A percentile compares a stretch with the other conserved stretches of the same genome.
Evolutionary conservation across 2,113 vertebrate genomes (phyloP).

Genomic region (Notarius lentiginosus): DNA sequence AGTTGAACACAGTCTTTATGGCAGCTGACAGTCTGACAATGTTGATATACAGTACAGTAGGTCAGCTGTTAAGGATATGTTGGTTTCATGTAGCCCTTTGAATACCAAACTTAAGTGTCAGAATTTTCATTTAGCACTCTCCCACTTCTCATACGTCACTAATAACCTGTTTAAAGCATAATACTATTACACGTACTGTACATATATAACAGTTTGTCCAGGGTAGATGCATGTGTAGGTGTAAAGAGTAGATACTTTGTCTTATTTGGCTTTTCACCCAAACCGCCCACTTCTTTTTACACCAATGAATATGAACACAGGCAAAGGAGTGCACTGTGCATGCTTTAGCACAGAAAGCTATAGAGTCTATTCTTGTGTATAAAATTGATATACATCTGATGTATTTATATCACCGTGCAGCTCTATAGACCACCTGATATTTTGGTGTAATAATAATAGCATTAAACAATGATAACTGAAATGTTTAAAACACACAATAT

Average conservation of each 20-base stretch:
- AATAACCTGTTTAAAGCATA: neutral
- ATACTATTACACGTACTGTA: neutral
- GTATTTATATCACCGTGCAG: neutral
- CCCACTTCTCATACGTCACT: neutral
- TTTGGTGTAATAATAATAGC: neutral
- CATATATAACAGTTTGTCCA: neutral
- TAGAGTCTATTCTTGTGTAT: neutral
- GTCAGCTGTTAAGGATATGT: neutral
- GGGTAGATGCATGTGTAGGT: constrained; percentile 1
- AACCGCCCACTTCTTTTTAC: constrained; percentile 11
- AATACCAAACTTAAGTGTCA: neutral
- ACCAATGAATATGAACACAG: neutral
- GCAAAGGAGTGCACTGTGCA: neutral
- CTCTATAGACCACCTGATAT: neutral
- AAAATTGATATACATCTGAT: neutral
- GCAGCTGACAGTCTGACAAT: neutral
- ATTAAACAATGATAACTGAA: neutral
- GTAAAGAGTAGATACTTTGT: constrained; percentile 7
- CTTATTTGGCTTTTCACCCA: constrained; percentile 25
- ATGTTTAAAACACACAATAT: neutral
- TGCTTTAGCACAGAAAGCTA: neutral
- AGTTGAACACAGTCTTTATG: neutral
- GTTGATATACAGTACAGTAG: neutral
- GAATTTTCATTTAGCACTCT: neutral
- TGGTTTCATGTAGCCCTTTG: neutral